Percentiles rank a stretch among this genome's conserved stretches.
Evolutionary conservation across 2,888 invertebrate species (phyloP).

Genomic region (Pinctada fucata): DNA sequence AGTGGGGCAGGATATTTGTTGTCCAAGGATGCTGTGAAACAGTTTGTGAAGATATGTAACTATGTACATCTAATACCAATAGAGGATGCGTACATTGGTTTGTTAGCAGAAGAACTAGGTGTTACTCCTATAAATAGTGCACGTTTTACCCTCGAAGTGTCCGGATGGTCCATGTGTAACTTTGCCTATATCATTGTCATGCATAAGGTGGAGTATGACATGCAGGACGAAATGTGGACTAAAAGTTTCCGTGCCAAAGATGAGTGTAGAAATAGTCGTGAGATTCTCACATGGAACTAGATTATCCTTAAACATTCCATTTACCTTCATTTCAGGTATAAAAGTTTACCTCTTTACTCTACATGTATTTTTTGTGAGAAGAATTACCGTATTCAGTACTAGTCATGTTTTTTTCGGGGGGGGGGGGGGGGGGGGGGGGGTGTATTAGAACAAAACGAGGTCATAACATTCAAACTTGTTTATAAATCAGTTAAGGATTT

Average conservation of each 20-base stretch:
- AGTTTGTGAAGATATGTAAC: slow-evolving; percentile 58
- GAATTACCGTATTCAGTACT: too few species aligned
- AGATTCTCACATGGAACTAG: slow-evolving; percentile 39
- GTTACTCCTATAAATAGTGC: slow-evolving; percentile 65
- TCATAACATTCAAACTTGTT: too few species aligned
- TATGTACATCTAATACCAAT: slow-evolving; percentile 68
- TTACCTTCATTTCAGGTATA: background rate
- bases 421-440: too few species aligned
- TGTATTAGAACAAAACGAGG: too few species aligned
- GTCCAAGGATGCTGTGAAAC: slow-evolving; percentile 64
- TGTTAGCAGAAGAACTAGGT: slow-evolving; percentile 62
- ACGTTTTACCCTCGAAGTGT: slow-evolving; percentile 68
- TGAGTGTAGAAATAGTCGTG: slow-evolving; percentile 30
- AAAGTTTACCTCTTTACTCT: too few species aligned
- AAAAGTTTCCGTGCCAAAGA: slow-evolving; percentile 56
- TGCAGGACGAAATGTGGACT: slow-evolving; percentile 59
- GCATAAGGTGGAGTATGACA: slow-evolving; percentile 64
- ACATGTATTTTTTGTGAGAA: too few species aligned
- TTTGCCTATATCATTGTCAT: slow-evolving; percentile 71
- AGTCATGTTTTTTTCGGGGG: too few species aligned
- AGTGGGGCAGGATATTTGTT: slow-evolving; percentile 74
- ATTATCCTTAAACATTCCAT: background rate
- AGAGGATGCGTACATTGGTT: slow-evolving; percentile 75
- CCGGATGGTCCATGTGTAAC: slow-evolving; percentile 71
- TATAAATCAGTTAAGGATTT: too few species aligned